Conservation (phyloP, 2,888 invertebrate genomes). For the Pseudococcus viburni region DNA sequence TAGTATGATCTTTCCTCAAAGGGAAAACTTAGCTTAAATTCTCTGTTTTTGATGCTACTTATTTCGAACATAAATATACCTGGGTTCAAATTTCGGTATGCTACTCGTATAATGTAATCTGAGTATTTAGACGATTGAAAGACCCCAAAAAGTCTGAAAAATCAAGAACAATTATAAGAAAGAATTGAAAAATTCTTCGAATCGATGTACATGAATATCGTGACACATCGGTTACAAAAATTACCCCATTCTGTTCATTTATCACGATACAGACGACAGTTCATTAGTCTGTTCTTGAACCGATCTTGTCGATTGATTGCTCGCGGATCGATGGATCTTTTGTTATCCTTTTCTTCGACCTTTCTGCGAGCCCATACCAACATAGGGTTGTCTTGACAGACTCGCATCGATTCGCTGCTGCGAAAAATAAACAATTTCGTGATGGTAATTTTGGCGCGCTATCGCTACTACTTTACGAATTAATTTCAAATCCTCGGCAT, state of each 20-base stretch:
- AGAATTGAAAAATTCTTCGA: background rate
- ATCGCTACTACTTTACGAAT: conserved; percentile 17
- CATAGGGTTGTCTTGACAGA: background rate
- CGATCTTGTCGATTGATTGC: background rate
- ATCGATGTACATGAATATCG: background rate
- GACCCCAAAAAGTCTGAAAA: background rate
- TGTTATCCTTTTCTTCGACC: background rate
- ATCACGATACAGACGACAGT: conserved; percentile 13
- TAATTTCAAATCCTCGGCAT: conserved; percentile 24
- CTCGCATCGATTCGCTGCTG: conserved; percentile 16
- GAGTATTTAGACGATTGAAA: background rate
- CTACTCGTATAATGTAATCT: no score
- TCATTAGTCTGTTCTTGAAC: conserved; percentile 9
- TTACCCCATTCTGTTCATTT: background rate
- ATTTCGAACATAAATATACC: no score
- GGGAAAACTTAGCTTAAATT: no score
- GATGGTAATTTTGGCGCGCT: conserved; percentile 44
- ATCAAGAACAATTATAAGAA: background rate
- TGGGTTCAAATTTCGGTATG: no score
- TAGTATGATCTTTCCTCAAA: no score
- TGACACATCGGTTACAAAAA: background rate
- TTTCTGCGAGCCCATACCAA: background rate
- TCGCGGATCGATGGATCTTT: conserved; percentile 25
- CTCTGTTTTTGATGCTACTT: no score
- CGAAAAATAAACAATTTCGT: conserved; percentile 35